These are phyloP conservation scores for Glandiceps talaboti DNA, from an alignment of 53 echinoderm and acorn worm species.

Conservation along the genomic window DNA sequence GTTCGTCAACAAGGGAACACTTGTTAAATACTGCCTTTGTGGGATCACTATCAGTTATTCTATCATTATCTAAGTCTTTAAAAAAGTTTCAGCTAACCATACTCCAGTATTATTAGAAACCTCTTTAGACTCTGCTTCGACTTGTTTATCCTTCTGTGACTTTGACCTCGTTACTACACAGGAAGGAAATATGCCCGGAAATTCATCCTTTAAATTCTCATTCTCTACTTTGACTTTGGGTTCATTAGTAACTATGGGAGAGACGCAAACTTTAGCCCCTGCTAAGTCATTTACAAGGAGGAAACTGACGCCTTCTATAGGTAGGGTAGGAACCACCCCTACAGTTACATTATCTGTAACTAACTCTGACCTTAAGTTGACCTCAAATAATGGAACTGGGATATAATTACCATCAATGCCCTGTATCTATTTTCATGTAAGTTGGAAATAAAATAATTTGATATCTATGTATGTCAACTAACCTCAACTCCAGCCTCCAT, in stretches of 20 bases:
- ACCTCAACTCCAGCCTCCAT: too few species aligned
- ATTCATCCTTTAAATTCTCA: conserved; percentile 14
- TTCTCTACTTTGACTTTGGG: conserved; percentile 8
- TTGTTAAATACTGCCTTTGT: neutral
- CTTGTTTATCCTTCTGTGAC: neutral
- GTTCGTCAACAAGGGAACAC: conserved; percentile 9
- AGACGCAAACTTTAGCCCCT: conserved; percentile 15
- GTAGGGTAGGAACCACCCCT: conserved; percentile 31
- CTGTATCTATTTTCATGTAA: too few species aligned
- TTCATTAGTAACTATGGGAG: conserved; percentile 6
- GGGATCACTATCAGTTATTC: neutral
- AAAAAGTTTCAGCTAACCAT: conserved; percentile 11
- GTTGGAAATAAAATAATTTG: too few species aligned
- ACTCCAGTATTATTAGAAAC: neutral
- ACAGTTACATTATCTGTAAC: conserved; percentile 23
- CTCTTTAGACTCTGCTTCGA: neutral
- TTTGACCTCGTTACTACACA: conserved; percentile 50
- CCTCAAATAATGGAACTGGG: conserved; percentile 1
- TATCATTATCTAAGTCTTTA: neutral
- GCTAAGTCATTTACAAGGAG: conserved; percentile 48
- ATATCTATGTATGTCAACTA: too few species aligned
- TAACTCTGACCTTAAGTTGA: conserved; percentile 26
- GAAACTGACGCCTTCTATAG: conserved; percentile 30
- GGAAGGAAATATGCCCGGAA: conserved; percentile 30
- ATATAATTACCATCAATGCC: conserved; percentile 3